phyloP scores from a whole-genome alignment of 2,113 vertebrate species.

The Corapipo altera region DNA sequence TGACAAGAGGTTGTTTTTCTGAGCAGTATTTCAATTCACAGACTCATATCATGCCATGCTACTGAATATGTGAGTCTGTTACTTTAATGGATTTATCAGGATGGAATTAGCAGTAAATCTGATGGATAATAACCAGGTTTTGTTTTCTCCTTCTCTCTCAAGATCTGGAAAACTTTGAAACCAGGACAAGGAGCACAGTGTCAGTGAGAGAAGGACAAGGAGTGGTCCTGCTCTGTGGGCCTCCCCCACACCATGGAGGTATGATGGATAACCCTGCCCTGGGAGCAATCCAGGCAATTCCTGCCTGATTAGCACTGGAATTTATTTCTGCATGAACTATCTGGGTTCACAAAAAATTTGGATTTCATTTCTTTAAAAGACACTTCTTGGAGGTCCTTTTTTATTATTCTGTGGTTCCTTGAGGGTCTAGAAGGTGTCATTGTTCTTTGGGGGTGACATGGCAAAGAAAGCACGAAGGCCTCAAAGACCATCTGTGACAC shows the following conservation, averaged over 20 bases:
- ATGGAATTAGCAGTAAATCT: background rate
- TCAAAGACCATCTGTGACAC: background rate
- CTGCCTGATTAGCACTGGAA: too few relatives aligned
- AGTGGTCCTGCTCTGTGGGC: constrained; percentile 86
- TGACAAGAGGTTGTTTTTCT: background rate
- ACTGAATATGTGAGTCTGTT: accelerated
- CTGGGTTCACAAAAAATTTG: accelerated
- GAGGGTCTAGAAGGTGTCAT: background rate
- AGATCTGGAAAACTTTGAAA: constrained; percentile 88
- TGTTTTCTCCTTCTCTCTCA: constrained; percentile 47
- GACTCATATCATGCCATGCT: background rate
- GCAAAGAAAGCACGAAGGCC: background rate
- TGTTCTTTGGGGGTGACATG: background rate
- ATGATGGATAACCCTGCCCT: background rate
- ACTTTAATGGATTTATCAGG: background rate
- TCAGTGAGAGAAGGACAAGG: constrained; percentile 88
- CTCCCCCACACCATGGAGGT: constrained; percentile 85
- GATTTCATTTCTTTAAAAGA: background rate
- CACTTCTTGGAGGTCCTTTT: background rate
- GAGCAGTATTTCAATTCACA: background rate
- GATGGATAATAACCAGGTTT: background rate
- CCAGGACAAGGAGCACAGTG: constrained; percentile 77
- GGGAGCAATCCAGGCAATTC: background rate
- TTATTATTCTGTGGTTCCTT: background rate
- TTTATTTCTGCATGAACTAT: accelerated